phyloP scores from a whole-genome alignment of 2,113 vertebrate genomes.

The Oriolus oriolus region DNA sequence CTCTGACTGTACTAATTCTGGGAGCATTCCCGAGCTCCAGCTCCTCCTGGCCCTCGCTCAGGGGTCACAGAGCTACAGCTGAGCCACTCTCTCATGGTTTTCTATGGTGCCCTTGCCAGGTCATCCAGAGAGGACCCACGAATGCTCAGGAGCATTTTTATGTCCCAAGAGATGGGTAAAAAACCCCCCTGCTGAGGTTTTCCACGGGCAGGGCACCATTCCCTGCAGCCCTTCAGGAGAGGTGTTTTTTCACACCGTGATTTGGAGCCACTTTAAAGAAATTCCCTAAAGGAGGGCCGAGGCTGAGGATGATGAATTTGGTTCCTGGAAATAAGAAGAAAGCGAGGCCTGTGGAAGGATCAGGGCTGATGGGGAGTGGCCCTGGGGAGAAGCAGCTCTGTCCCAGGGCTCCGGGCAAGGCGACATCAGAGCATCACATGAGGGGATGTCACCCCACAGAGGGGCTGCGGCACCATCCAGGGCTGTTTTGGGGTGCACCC shows the following conservation, averaged over 20 bases:
- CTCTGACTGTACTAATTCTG: background rate
- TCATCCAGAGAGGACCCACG: background rate
- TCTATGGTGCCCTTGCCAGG: background rate
- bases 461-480: background rate
- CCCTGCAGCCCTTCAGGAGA: background rate
- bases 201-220: background rate
- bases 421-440: accelerated
- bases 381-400: background rate
- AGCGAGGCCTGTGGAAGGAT: background rate
- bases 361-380: background rate
- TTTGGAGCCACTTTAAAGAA: background rate
- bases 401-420: background rate
- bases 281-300: background rate
- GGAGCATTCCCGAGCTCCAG: background rate
- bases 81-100: background rate
- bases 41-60: background rate
- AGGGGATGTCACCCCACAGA: background rate
- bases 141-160: background rate
- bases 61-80: background rate
- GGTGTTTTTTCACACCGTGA: background rate
- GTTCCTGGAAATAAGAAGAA: background rate
- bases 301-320: background rate
- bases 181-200: background rate
- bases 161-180: background rate
- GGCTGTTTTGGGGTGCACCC: background rate